Percentiles rank a stretch among this genome's conserved stretches.
Conservation (phyloP, 2,797 vertebrate species). For the Stomatorhinus walkeri region DNA sequence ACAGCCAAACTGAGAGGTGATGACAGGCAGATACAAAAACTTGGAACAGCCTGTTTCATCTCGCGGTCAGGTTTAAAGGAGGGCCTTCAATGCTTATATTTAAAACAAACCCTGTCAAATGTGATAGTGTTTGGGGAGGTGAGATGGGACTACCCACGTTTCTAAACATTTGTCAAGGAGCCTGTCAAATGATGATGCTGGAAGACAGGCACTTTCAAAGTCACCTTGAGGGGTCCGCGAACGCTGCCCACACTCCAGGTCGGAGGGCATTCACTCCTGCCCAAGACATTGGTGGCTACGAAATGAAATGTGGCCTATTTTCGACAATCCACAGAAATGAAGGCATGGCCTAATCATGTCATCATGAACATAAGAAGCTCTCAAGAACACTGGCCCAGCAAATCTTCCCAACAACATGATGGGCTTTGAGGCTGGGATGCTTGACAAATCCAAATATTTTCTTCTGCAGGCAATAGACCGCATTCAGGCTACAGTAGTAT, state of each 20-base stretch:
- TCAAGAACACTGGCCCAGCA: conserved; percentile 58
- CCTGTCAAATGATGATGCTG: background rate
- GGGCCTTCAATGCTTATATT: background rate
- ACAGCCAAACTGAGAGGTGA: background rate
- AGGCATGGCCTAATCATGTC: background rate
- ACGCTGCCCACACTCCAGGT: background rate
- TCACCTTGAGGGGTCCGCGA: background rate
- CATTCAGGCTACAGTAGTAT: conserved; percentile 45
- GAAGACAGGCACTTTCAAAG: background rate
- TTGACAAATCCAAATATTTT: conserved; percentile 68
- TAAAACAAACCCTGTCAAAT: background rate
- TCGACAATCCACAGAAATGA: background rate
- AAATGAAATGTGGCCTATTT: background rate
- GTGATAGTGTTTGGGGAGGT: background rate
- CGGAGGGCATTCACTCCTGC: background rate
- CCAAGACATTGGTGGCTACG: background rate
- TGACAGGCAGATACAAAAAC: background rate
- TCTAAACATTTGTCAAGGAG: background rate
- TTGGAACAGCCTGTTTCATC: background rate
- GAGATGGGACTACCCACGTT: background rate
- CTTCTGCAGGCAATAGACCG: conserved; percentile 61
- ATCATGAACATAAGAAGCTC: conserved; percentile 58
- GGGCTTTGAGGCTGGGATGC: conserved; percentile 57
- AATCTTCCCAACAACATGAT: conserved; percentile 65
- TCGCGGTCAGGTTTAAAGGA: background rate